phyloP scores from a whole-genome alignment of 2,797 vertebrate species.

The Parambassis ranga region DNA sequence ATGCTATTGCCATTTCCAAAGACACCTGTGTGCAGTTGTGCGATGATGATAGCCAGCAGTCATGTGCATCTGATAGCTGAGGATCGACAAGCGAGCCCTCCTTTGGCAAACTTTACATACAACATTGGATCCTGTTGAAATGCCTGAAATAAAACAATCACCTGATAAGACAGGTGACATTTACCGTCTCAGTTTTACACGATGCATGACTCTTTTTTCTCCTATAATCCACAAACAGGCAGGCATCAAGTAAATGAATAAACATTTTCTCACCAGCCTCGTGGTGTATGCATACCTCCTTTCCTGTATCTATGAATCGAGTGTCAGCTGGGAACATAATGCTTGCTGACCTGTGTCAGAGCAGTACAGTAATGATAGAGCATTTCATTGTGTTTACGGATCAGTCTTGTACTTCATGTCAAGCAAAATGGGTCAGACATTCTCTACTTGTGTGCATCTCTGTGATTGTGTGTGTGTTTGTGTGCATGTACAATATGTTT shows the following conservation, averaged over 20 bases:
- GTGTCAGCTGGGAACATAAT: conserved; percentile 36
- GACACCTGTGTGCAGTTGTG: background rate
- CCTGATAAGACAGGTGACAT: conserved; percentile 24
- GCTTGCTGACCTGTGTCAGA: conserved; percentile 70
- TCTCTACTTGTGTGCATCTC: conserved; percentile 16
- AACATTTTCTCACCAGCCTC: background rate
- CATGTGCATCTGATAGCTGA: conserved; percentile 12
- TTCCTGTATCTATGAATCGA: conserved; percentile 18
- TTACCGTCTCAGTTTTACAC: conserved; percentile 7
- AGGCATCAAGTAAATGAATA: background rate
- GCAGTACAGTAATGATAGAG: conserved; percentile 47
- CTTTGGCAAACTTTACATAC: conserved; percentile 61
- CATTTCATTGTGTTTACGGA: conserved; percentile 59
- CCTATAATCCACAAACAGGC: background rate
- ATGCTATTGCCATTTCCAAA: background rate
- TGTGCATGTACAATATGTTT: background rate
- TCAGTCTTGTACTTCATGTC: conserved; percentile 27
- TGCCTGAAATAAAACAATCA: conserved; percentile 20
- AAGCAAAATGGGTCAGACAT: conserved; percentile 70
- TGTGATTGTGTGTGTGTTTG: conserved; percentile 4
- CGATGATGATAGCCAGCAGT: background rate
- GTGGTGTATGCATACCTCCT: background rate
- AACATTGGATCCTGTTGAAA: conserved; percentile 32
- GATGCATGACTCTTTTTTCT: too few species aligned
- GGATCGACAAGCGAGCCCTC: conserved; percentile 37